phyloP scores from a whole-genome alignment of 2,113 vertebrate species.

The Oncorhynchus tshawytscha region DNA sequence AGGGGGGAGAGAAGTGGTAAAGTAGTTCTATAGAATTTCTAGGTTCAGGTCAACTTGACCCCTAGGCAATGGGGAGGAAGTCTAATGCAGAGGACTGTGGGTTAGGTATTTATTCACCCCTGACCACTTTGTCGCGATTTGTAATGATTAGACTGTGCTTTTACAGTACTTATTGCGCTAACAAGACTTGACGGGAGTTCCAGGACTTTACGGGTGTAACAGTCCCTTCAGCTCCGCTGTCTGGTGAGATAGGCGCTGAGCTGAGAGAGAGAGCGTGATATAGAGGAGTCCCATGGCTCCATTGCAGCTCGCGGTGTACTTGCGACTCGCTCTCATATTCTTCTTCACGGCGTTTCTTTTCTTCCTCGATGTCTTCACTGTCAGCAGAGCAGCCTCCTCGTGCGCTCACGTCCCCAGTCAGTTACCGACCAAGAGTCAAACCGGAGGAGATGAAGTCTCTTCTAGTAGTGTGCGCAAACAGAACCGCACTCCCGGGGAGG shows the following conservation, averaged over 20 bases:
- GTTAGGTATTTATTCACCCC: too few relatives aligned
- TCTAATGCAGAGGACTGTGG: too few relatives aligned
- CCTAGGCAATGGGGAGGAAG: neutral
- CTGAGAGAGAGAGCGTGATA: neutral
- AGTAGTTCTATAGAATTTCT: neutral
- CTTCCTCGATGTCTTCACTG: conserved; percentile 58
- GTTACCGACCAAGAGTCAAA: conserved; percentile 11
- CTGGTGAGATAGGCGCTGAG: neutral
- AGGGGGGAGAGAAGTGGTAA: neutral
- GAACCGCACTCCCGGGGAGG: neutral
- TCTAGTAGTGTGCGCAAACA: neutral
- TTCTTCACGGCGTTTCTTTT: conserved; percentile 59
- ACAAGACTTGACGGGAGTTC: too few relatives aligned
- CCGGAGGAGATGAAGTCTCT: neutral
- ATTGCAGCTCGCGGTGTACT: conserved; percentile 62
- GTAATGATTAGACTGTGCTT: too few relatives aligned
- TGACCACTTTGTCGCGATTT: too few relatives aligned
- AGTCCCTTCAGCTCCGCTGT: too few relatives aligned
- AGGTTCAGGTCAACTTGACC: neutral
- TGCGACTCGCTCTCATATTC: conserved; percentile 54
- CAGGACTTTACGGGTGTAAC: too few relatives aligned
- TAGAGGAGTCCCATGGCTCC: conserved; percentile 41
- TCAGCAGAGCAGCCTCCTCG: neutral
- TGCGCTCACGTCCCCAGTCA: conserved; percentile 39
- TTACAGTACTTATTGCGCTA: too few relatives aligned